phyloP scores from a whole-genome alignment of 92 coral and sea anemone species.

The Umimayanthus chanpuru region DNA sequence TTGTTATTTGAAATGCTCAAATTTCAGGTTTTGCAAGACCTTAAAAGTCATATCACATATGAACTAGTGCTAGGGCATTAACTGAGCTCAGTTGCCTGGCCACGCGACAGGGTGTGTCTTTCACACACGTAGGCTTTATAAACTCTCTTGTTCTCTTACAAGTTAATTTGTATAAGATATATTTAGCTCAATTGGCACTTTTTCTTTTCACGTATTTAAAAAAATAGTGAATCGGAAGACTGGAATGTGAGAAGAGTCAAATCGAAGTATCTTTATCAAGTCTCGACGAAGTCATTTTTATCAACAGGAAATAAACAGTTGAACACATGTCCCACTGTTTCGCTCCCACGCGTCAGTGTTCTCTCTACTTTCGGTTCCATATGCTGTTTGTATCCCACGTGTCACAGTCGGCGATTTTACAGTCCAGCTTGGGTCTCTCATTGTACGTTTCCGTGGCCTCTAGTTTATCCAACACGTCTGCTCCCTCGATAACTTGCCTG shows the following conservation, averaged over 20 bases:
- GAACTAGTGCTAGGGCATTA: too few species aligned
- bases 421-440: conserved; percentile 88
- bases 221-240: background rate
- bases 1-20: too few species aligned
- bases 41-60: too few species aligned
- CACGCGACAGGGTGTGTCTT: too few species aligned
- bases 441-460: conserved; percentile 92
- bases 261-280: background rate
- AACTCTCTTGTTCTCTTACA: too few species aligned
- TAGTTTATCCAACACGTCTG: conserved; percentile 67
- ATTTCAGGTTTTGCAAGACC: too few species aligned
- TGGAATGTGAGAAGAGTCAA: background rate
- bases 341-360: background rate
- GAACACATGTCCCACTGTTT: background rate
- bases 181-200: background rate
- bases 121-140: too few species aligned
- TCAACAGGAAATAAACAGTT: background rate
- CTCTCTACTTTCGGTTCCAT: conserved; percentile 57
- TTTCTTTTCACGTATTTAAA: background rate
- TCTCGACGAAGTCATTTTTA: background rate
- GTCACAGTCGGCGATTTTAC: conserved; percentile 84
- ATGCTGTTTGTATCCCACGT: conserved; percentile 71
- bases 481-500: conserved; percentile 96
- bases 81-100: too few species aligned
- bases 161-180: background rate